These are phyloP conservation scores for Scaptomyza tumidula DNA, from an alignment of 2,888 invertebrate species.

Conservation along the genomic window DNA sequence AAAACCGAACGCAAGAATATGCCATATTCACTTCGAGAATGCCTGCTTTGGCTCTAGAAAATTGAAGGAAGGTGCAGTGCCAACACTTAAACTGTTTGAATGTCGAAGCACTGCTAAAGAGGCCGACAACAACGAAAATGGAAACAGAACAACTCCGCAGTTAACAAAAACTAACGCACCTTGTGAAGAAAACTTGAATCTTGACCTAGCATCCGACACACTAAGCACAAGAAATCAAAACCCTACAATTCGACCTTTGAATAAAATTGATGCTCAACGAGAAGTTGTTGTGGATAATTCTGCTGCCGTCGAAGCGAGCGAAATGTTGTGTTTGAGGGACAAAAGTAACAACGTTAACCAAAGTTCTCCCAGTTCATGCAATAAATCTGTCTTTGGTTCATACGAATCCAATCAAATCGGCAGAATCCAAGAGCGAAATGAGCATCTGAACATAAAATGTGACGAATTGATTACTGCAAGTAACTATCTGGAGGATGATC, in stretches of 20 bases:
- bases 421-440: background rate
- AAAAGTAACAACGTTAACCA: background rate
- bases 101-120: background rate
- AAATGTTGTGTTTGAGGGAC: background rate
- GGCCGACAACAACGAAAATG: background rate
- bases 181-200: background rate
- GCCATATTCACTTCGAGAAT: background rate
- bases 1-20: too few relatives aligned
- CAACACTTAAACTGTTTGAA: background rate
- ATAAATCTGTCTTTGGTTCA: too few relatives aligned
- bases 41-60: background rate
- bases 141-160: background rate
- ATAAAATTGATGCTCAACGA: background rate
- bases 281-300: background rate
- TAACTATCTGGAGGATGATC: background rate
- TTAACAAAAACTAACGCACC: too few relatives aligned
- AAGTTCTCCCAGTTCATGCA: background rate
- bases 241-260: background rate
- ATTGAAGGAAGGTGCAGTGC: background rate
- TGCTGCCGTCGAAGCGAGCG: background rate
- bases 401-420: too few relatives aligned
- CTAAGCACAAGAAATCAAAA: too few relatives aligned
- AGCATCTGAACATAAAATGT: background rate
- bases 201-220: background rate
- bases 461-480: background rate